Evolutionary conservation across 1,140 invertebrate species (phyloP).

Genomic region (Procambarus clarkii): DNA sequence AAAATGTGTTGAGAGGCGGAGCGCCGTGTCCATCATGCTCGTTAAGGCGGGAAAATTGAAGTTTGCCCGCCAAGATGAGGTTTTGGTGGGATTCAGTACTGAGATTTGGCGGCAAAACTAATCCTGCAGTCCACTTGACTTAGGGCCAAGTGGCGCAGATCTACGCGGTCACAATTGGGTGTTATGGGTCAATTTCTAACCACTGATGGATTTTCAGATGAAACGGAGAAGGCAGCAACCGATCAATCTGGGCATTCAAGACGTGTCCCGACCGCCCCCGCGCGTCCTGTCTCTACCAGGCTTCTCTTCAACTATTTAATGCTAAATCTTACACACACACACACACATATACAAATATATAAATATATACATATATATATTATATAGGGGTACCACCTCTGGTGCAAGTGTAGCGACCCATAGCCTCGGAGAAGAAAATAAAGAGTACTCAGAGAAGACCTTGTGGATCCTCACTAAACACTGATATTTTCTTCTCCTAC

Average conservation of each 20-base stretch:
- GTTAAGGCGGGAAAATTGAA: slow-evolving; percentile 69
- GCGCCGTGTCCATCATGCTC: slow-evolving; percentile 63
- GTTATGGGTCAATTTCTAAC: slow-evolving; percentile 47
- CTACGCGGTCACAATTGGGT: slow-evolving; percentile 22
- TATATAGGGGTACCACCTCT: too few species aligned
- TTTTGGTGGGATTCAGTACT: slow-evolving; percentile 57
- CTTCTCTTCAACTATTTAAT: neutral
- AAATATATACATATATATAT: too few species aligned
- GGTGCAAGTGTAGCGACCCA: too few species aligned
- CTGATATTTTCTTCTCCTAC: too few species aligned
- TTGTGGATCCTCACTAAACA: too few species aligned
- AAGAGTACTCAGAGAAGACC: too few species aligned
- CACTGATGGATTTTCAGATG: slow-evolving; percentile 44
- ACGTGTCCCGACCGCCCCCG: neutral
- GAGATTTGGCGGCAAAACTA: slow-evolving; percentile 58
- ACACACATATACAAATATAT: too few species aligned
- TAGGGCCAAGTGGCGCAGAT: slow-evolving; percentile 31
- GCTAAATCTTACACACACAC: too few species aligned
- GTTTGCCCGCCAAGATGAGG: slow-evolving; percentile 69
- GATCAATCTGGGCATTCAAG: neutral
- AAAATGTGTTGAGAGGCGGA: slow-evolving; percentile 11
- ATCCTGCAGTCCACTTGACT: slow-evolving; percentile 40
- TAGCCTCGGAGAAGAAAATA: too few species aligned
- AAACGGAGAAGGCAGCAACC: neutral
- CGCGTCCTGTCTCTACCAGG: neutral